Percentiles rank a stretch among this genome's conserved stretches.
These are phyloP conservation scores for Micoletzkya japonica DNA, from an alignment of 2,888 invertebrate species.

Conservation along the genomic window DNA sequence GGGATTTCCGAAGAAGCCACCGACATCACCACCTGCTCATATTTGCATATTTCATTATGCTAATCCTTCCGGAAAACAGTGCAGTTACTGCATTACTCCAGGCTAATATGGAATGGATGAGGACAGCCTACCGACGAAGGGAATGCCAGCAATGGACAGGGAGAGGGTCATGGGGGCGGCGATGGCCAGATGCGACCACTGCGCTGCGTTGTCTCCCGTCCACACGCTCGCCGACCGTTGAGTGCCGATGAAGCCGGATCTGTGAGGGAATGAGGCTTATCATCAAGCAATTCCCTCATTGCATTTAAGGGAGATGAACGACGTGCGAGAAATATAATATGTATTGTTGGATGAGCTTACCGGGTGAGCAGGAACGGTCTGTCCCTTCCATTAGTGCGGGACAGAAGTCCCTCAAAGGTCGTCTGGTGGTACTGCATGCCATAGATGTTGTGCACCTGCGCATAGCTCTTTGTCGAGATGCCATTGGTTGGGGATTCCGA, in stretches of 20 bases:
- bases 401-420: constrained; percentile 70
- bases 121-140: constrained; percentile 72
- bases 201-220: constrained; percentile 96
- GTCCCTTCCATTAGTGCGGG: constrained; percentile 73
- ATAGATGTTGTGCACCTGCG: constrained; percentile 47
- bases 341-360: background rate
- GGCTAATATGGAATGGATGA: too few species aligned
- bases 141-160: constrained; percentile 81
- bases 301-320: background rate
- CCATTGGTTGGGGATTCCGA: too few species aligned
- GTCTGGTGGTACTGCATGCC: constrained; percentile 66
- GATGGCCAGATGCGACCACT: constrained; percentile 87
- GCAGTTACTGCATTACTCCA: background rate
- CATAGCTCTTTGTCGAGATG: too few species aligned
- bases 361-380: constrained; percentile 90
- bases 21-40: constrained; percentile 85
- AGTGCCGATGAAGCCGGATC: constrained; percentile 85
- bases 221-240: constrained; percentile 85
- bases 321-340: background rate
- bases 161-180: constrained; percentile 91
- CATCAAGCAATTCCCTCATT: background rate
- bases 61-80: background rate
- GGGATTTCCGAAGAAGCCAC: constrained; percentile 96
- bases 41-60: background rate
- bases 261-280: constrained; percentile 2